Base-by-base conservation (phyloP, 2,888 invertebrate genomes). In the Tortricodes alternella region DNA sequence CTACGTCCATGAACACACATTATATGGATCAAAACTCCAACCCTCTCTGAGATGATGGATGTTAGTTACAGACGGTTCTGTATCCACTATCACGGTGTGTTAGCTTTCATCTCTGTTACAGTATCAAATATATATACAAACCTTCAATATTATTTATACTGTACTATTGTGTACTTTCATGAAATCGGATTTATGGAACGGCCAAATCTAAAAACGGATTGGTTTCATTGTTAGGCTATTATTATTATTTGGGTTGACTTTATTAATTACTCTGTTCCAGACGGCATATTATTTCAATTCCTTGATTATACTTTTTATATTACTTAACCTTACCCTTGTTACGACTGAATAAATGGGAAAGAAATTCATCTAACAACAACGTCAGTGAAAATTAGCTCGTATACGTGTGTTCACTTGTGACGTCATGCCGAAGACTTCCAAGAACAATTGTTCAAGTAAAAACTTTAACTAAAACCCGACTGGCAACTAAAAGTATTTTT, bases 1-100 rank as follows among this genome's bases (percentile, higher is more conserved):
- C 76, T 62, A 68, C 66, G 75, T 78, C 76, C 66, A 63, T 66
- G 63, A 66, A 64, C 67, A 64, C 66, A 59, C 69, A n/a, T n/a
- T n/a, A 71, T 67, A 74, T 74, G 75, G 72, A 78, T 72, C 73
- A 74, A 70, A 70, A 72, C 71, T 66, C 62, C 64, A 67, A 72
- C 67, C 68, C 66, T 59, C 60, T 46, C 55, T 8, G 19, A 32
- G 53, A 71, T 79, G 81, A 81, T 81, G 70, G 78, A 80, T 80
- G 72, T 61, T 50, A 32, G 49, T 50, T 63, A 60, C n/a, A n/a
- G n/a, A n/a, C 56, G 63, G 63, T 66, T 67, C 67, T 64, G 59
- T 58, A 66, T 56, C 50, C 49, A 37, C 49, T 50, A 49, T 44
- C 50, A 56, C 44, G 50, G 44, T 44, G 44, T 50, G 56, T 56